Conservation (phyloP, 2,888 invertebrate species). For the Lymantria monacha region DNA sequence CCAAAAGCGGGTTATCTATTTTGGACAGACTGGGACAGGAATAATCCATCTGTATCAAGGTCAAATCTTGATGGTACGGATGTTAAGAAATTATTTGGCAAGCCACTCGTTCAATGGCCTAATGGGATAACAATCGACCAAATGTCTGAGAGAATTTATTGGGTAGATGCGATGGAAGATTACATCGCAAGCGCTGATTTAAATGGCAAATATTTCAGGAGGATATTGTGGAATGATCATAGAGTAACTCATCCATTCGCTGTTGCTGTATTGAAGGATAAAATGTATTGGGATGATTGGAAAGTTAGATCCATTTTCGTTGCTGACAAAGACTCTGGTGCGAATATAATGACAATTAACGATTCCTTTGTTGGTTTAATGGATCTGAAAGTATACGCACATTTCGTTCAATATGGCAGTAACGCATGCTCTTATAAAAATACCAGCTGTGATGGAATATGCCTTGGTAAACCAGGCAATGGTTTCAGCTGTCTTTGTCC, state of each 20-base stretch:
- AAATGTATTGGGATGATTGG: constrained; percentile 96
- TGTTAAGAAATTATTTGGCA: constrained; percentile 84
- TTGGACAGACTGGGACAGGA: constrained; percentile 94
- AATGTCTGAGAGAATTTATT: constrained; percentile 90
- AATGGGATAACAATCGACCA: constrained; percentile 94
- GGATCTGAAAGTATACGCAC: constrained; percentile 91
- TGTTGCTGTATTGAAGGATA: constrained; percentile 91
- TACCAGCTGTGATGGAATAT: constrained; percentile 87
- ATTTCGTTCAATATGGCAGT: constrained; percentile 87
- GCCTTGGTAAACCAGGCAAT: constrained; percentile 88
- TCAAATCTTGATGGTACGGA: constrained; percentile 90
- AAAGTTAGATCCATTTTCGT: constrained; percentile 89
- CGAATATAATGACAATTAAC: constrained; percentile 82
- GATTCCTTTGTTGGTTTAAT: constrained; percentile 87
- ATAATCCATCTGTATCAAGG: constrained; percentile 89
- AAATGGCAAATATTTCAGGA: constrained; percentile 86
- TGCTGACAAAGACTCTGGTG: constrained; percentile 89
- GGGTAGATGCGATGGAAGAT: constrained; percentile 93
- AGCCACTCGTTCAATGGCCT: constrained; percentile 90
- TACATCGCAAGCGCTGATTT: constrained; percentile 90
- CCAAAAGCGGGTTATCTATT: constrained; percentile 90
- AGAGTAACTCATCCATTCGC: constrained; percentile 92
- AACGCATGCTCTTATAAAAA: constrained; percentile 86
- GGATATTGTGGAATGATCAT: constrained; percentile 84
- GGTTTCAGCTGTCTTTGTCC: constrained; percentile 90